phyloP scores from a whole-genome alignment of 1,140 invertebrate species.

The Drosophila parabipectinata region DNA sequence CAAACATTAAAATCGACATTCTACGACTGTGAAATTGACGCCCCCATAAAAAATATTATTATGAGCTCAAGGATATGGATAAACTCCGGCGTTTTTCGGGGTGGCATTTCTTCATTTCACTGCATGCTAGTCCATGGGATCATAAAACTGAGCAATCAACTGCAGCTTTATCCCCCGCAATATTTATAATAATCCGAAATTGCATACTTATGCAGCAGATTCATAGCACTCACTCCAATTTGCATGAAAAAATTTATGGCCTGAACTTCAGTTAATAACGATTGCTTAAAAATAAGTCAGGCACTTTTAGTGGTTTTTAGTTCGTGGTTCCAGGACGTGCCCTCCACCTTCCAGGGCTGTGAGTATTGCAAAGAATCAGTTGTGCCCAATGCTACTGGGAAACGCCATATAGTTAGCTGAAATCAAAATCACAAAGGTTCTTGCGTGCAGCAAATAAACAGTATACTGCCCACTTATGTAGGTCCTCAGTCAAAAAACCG shows the following conservation, averaged over 20 bases:
- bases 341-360: constrained; percentile 9
- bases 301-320: not conserved
- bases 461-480: no score
- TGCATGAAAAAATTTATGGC: constrained; percentile 14
- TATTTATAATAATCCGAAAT: constrained; percentile 40
- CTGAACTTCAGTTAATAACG: constrained; percentile 9
- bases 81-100: not conserved
- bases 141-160: constrained; percentile 29
- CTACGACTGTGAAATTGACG: constrained; percentile 76
- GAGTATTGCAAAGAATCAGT: constrained; percentile 25
- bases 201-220: constrained; percentile 18
- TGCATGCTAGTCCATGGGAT: not conserved
- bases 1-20: constrained; percentile 70
- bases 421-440: no score
- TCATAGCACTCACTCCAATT: constrained; percentile 12
- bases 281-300: constrained; percentile 17
- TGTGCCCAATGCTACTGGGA: no score
- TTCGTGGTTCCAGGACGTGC: not conserved
- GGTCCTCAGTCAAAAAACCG: no score
- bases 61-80: constrained; percentile 42
- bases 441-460: no score
- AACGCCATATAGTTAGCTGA: no score
- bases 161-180: constrained; percentile 24
- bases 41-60: constrained; percentile 70
- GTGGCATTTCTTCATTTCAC: not conserved